Evolutionary conservation across 2,113 vertebrate genomes (phyloP).

Genomic region (Sitta europaea): DNA sequence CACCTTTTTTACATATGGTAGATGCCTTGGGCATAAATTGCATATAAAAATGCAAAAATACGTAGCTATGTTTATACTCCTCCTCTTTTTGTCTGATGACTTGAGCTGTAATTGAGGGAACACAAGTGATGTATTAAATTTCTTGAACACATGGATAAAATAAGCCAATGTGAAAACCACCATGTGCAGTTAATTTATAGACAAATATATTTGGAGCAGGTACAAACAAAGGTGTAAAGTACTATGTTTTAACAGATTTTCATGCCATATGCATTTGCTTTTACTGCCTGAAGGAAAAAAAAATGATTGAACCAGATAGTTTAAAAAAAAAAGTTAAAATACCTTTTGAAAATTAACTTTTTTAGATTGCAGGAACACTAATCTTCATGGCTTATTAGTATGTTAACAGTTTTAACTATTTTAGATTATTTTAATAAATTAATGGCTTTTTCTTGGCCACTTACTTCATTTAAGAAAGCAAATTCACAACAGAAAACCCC

Average conservation of each 20-base stretch:
- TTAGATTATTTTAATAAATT: background rate
- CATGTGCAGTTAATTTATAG: slow-evolving; percentile 71
- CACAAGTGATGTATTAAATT: slow-evolving; percentile 29
- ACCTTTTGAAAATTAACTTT: background rate
- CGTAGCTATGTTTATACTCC: background rate
- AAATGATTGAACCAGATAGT: background rate
- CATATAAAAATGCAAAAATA: background rate
- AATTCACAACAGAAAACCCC: background rate
- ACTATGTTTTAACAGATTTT: slow-evolving; percentile 69
- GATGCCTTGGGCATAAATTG: background rate
- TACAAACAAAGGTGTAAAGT: slow-evolving; percentile 71
- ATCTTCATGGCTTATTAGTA: background rate
- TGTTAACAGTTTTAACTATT: background rate
- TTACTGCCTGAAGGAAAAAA: slow-evolving; percentile 29
- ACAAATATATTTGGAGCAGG: slow-evolving; percentile 70
- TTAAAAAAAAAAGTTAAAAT: slow-evolving; percentile 34
- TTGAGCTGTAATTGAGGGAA: slow-evolving; percentile 4
- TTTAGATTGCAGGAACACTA: background rate
- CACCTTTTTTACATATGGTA: background rate
- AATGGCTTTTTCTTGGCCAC: background rate
- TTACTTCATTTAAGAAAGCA: background rate
- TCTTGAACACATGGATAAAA: slow-evolving; percentile 59
- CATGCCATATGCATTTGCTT: slow-evolving; percentile 68
- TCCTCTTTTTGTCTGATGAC: background rate
- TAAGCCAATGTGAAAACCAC: slow-evolving; percentile 56